These are phyloP conservation scores for Sycophila sp. DNA, from an alignment of 1,140 invertebrate species.

Conservation along the genomic window DNA sequence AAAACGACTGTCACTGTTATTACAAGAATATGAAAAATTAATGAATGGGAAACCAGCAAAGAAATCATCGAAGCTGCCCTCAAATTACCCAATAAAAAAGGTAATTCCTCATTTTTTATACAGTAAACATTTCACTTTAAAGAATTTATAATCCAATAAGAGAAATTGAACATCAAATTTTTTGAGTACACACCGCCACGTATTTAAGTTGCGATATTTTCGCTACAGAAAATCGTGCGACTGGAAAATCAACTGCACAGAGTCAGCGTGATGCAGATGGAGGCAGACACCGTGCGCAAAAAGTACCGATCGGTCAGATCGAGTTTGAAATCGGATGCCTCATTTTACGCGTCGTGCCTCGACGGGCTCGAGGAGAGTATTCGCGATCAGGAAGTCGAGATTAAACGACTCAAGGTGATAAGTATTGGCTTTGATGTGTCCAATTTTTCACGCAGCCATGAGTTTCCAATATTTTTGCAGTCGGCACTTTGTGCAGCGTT, in stretches of 20 bases:
- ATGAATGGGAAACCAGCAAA: constrained; percentile 56
- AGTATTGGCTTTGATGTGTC: not conserved
- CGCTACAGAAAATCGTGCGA: constrained; percentile 71
- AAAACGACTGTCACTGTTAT: constrained; percentile 66
- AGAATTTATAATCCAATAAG: too few species aligned
- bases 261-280: constrained; percentile 80
- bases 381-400: constrained; percentile 75
- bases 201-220: not conserved
- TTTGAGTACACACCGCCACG: not conserved
- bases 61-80: constrained; percentile 49
- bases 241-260: constrained; percentile 72
- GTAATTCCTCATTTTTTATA: not conserved
- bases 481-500: too few species aligned
- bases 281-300: constrained; percentile 80
- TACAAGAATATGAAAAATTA: constrained; percentile 71
- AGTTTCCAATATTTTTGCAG: too few species aligned
- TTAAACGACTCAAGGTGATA: constrained; percentile 69
- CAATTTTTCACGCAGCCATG: too few species aligned
- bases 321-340: constrained; percentile 75
- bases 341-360: constrained; percentile 78
- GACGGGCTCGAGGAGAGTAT: constrained; percentile 74
- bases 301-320: constrained; percentile 79
- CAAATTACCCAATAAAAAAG: not conserved
- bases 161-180: too few species aligned
- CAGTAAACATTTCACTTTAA: too few species aligned